Base-by-base conservation (phyloP, 2,888 invertebrate genomes). In the Caenorhabditis becei region DNA sequence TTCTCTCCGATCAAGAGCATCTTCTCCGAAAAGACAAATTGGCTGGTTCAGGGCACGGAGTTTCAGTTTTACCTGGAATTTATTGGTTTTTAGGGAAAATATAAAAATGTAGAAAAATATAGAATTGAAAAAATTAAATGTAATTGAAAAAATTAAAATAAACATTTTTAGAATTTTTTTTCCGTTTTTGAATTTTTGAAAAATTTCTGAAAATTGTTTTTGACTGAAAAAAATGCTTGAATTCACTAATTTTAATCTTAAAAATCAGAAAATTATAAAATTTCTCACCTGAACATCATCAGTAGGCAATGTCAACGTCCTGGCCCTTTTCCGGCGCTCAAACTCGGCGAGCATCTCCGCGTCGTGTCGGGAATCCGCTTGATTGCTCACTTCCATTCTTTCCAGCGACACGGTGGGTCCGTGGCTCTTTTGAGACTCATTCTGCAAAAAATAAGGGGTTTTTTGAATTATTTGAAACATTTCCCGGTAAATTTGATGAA, bases 11-110 rank as follows among this genome's bases (percentile, higher is more conserved):
- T 99, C 99, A 0, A 97, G 97, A 0, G 98, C 98, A 0, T 98
- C 99, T 93, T 99, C 99, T 0, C 99, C 98, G 92, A 99, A 99
- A 80, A 97, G 93, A 92, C 98, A 98, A 88, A 98, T 96, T 0
- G 99, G 97, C 92, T 98, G 97, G 3, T 96, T 96, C 0, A 98
- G 92, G 91, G 96, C 95, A 10, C 99, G 93, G 1, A 99, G 93
- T 92, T 96, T 96, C 86, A 95, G 94, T 91, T 95, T 95, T 1
- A 99, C 97, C 93, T 86, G 35, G 11, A 81, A 67, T 20, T 18
- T 32, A 58, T 28, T 63, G 32, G 10, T 5, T 35, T 44, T 44
- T 61, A 16, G 37, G 24, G 41, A 41, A 59, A 35, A 23, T 35
- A 16, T 51, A 18, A 51, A 32, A 32, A 2, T 18, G 18, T 16